phyloP scores from a whole-genome alignment of 2,113 vertebrate genomes.

The Myiozetetes cayanensis region DNA sequence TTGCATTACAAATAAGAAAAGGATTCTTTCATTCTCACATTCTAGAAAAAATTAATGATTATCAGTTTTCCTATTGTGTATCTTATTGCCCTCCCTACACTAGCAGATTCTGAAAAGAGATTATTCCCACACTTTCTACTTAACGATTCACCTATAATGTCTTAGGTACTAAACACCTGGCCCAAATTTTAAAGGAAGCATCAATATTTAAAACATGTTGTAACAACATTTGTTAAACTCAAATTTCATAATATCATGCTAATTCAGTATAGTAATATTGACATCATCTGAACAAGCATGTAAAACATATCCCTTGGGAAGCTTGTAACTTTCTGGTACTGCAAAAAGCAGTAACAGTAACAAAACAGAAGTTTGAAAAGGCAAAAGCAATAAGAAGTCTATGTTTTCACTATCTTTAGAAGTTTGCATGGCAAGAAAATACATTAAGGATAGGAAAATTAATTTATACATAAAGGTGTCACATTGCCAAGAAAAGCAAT shows the following conservation, averaged over 20 bases:
- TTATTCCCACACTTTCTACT: neutral
- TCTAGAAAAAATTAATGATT: neutral
- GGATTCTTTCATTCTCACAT: neutral
- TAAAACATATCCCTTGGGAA: neutral
- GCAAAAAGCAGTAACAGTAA: neutral
- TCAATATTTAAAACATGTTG: neutral
- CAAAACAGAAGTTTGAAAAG: neutral
- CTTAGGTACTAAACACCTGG: neutral
- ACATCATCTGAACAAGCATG: neutral
- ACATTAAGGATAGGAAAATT: neutral
- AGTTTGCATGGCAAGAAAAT: neutral
- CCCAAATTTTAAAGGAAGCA: neutral
- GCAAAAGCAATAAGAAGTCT: neutral
- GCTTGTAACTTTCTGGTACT: neutral
- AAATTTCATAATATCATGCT: neutral
- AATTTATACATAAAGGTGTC: neutral
- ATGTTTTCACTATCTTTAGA: neutral
- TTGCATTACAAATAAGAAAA: neutral
- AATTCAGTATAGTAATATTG: conserved; percentile 7
- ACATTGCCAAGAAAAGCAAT: neutral
- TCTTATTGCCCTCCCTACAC: neutral
- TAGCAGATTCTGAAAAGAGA: neutral
- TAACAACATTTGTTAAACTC: neutral
- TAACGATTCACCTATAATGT: neutral
- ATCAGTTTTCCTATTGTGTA: rapidly evolving